phyloP scores from a whole-genome alignment of 2,797 vertebrate species.

The Epinephelus awoara region DNA sequence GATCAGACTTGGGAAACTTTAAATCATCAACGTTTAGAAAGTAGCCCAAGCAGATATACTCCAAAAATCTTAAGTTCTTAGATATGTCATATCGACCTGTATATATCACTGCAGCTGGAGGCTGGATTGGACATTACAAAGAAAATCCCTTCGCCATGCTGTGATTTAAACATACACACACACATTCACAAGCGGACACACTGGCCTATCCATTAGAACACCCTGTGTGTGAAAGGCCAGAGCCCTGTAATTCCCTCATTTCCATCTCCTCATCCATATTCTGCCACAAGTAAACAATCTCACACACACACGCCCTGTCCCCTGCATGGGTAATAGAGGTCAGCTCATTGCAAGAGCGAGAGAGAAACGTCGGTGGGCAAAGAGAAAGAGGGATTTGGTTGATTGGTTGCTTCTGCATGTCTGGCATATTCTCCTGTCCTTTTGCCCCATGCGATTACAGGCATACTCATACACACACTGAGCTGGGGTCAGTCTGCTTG shows the following conservation, averaged over 20 bases:
- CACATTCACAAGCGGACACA: conserved; percentile 9
- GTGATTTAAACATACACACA: conserved; percentile 18
- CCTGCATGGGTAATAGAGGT: conserved; percentile 91
- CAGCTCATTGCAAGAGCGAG: conserved; percentile 62
- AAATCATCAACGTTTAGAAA: not conserved
- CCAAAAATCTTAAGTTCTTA: not conserved
- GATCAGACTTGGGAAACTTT: not conserved
- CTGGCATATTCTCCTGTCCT: conserved; percentile 64
- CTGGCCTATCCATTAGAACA: conserved; percentile 55
- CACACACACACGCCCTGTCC: conserved; percentile 69
- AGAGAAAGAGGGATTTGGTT: conserved; percentile 76
- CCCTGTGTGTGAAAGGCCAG: conserved; percentile 69
- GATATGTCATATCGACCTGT: not conserved
- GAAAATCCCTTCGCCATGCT: not conserved
- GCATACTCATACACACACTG: conserved; percentile 22
- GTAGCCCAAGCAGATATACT: not conserved
- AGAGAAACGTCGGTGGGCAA: conserved; percentile 70
- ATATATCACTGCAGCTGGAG: conserved; percentile 3
- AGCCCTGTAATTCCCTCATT: conserved; percentile 80
- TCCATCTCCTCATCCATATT: conserved; percentile 85
- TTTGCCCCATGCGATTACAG: conserved; percentile 39
- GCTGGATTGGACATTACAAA: not conserved
- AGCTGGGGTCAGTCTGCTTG: conserved; percentile 41
- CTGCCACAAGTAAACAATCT: conserved; percentile 87
- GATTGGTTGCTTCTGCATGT: conserved; percentile 76